phyloP scores from a whole-genome alignment of 2,113 vertebrate genomes.

The Sceloporus undulatus region DNA sequence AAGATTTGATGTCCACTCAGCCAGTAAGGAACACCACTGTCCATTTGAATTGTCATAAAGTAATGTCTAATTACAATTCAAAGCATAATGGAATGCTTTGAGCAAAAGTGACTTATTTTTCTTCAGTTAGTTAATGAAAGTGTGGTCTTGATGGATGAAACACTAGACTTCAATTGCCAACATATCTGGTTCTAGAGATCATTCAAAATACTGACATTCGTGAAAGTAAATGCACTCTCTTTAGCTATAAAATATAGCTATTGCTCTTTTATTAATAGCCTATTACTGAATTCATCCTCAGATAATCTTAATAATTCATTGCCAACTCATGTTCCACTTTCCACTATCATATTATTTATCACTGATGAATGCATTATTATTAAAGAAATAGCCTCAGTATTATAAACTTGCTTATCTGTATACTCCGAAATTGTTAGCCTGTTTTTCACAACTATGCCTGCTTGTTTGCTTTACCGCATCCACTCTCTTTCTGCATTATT shows the following conservation, averaged over 20 bases:
- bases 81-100: background rate
- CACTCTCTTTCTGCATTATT: no score
- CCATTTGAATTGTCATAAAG: slow-evolving; percentile 3
- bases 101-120: slow-evolving; percentile 26
- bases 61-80: slow-evolving; percentile 45
- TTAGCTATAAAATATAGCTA: slow-evolving; percentile 68
- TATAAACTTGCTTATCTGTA: background rate
- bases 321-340: slow-evolving; percentile 54
- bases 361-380: slow-evolving; percentile 54
- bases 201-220: slow-evolving; percentile 50
- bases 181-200: slow-evolving; percentile 44
- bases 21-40: slow-evolving; percentile 3
- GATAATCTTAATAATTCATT: slow-evolving; percentile 62
- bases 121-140: slow-evolving; percentile 57
- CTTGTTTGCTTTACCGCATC: no score
- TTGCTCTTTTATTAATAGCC: slow-evolving; percentile 70
- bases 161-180: slow-evolving; percentile 51
- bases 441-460: no score
- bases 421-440: no score
- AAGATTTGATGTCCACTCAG: background rate
- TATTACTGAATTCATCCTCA: slow-evolving; percentile 65
- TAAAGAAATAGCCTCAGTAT: slow-evolving; percentile 40
- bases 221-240: slow-evolving; percentile 38
- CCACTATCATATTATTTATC: no score
- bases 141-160: slow-evolving; percentile 64